phyloP scores from a whole-genome alignment of 2,113 vertebrate genomes.

The Amazona vittata region DNA sequence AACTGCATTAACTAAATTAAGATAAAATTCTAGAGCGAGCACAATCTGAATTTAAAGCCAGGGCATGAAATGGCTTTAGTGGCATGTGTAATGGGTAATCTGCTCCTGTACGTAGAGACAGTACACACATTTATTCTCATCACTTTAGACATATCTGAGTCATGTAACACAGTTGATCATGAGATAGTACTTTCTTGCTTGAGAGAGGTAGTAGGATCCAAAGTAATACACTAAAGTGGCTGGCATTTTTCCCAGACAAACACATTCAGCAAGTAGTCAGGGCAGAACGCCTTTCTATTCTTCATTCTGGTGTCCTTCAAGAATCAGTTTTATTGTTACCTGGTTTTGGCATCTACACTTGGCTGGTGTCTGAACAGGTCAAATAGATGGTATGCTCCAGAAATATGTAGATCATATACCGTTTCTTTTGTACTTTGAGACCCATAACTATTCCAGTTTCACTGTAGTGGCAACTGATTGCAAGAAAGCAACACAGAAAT shows the following conservation, averaged over 20 bases:
- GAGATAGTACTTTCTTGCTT: constrained; percentile 8
- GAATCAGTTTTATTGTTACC: neutral
- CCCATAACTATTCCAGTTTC: neutral
- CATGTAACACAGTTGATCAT: constrained; percentile 12
- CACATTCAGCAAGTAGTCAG: neutral
- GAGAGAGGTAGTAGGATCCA: neutral
- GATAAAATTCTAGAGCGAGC: constrained; percentile 26
- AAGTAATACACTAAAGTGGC: constrained; percentile 26
- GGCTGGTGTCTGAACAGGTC: neutral
- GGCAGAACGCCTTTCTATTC: neutral
- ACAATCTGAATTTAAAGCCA: constrained; percentile 37
- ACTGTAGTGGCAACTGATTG: neutral
- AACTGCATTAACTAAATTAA: constrained; percentile 43
- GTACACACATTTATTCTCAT: neutral
- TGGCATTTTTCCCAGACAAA: constrained; percentile 28
- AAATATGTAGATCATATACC: neutral
- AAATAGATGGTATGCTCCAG: neutral
- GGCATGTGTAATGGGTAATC: neutral
- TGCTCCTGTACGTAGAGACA: neutral
- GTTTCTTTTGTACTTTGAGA: neutral
- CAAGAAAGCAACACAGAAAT: neutral
- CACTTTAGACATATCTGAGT: neutral
- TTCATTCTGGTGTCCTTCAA: neutral
- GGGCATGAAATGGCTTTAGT: neutral
- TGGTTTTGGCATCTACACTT: neutral